Evolutionary conservation across 2,888 invertebrate genomes (phyloP).

Genomic region (Dryadula phaetusa): DNA sequence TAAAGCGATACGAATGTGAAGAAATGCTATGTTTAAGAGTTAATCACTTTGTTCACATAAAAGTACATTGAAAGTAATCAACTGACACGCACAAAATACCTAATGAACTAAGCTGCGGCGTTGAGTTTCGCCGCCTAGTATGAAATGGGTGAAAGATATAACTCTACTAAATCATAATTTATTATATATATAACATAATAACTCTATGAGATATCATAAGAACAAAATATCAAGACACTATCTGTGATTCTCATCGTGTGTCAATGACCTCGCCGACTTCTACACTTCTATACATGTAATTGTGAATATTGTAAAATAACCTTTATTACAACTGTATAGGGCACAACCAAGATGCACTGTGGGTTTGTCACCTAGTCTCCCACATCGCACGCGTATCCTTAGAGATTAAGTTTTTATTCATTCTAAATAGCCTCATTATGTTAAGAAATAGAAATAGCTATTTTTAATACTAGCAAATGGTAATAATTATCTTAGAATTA

Average conservation of each 20-base stretch:
- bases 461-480: not conserved
- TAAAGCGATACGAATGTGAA: too few relatives aligned
- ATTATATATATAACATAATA: not conserved
- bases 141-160: too few relatives aligned
- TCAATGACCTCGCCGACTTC: constrained; percentile 24
- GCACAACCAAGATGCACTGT: not conserved
- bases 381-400: constrained; percentile 51
- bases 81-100: too few relatives aligned
- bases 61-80: too few relatives aligned
- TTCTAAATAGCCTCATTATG: constrained; percentile 52
- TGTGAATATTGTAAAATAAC: not conserved
- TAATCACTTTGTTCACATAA: too few relatives aligned
- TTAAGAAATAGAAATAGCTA: constrained; percentile 40
- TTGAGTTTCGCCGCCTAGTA: too few relatives aligned
- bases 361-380: constrained; percentile 38
- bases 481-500: not conserved
- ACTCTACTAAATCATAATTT: too few relatives aligned
- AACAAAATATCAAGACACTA: constrained; percentile 12
- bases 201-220: not conserved
- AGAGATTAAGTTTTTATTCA: constrained; percentile 53
- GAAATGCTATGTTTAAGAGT: too few relatives aligned
- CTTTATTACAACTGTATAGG: constrained; percentile 13
- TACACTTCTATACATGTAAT: constrained; percentile 8
- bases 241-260: constrained; percentile 19
- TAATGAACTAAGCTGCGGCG: too few relatives aligned